A percentile compares a stretch with the other conserved stretches of the same genome.
phyloP scores from a whole-genome alignment of 2,113 vertebrate genomes.

The Petaurus breviceps region DNA sequence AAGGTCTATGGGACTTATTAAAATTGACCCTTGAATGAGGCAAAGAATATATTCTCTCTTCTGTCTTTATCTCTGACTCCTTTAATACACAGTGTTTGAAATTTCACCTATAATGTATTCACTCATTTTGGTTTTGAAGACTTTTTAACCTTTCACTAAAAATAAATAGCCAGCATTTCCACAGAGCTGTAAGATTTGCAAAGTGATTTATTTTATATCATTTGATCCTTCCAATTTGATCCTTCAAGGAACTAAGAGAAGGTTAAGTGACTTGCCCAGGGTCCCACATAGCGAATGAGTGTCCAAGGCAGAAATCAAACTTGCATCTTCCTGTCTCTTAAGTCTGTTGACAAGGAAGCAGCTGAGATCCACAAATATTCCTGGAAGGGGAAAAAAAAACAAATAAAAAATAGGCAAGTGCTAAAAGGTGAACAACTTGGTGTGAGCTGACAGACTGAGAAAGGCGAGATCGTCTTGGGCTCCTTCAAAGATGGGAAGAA shows the following conservation, averaged over 20 bases:
- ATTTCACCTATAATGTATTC: neutral
- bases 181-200: neutral
- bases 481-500: neutral
- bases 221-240: neutral
- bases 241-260: neutral
- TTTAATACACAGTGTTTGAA: neutral
- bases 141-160: neutral
- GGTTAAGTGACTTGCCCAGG: neutral
- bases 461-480: neutral
- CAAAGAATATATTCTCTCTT: neutral
- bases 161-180: neutral
- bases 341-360: neutral
- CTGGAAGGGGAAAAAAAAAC: neutral
- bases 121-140: neutral
- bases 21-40: neutral
- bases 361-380: neutral
- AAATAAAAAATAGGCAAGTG: neutral
- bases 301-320: conserved; percentile 6
- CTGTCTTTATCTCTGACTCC: neutral
- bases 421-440: neutral
- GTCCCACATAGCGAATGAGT: neutral
- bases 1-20: neutral
- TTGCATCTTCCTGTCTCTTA: neutral
- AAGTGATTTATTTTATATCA: neutral
- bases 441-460: neutral